Conservation (phyloP, 2,888 invertebrate species). For the Margaritifera margaritifera region DNA sequence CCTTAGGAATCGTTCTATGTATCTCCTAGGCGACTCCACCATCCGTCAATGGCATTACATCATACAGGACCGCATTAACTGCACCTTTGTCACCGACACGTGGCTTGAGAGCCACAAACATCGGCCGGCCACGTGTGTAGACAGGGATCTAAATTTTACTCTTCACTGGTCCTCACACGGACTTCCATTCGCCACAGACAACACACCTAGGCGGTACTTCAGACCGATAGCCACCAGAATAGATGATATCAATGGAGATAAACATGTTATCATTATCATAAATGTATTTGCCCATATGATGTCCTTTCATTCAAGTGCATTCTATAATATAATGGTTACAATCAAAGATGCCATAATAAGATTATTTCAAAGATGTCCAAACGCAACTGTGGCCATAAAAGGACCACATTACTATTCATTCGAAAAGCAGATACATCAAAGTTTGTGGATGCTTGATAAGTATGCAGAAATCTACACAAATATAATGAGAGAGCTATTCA, state of each 20-base stretch:
- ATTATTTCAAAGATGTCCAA: constrained; percentile 14
- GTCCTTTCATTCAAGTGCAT: constrained; percentile 26
- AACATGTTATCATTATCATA: constrained; percentile 11
- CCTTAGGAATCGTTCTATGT: constrained; percentile 13
- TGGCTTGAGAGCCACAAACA: constrained; percentile 25
- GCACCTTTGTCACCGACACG: constrained; percentile 22
- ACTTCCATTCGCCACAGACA: constrained; percentile 30
- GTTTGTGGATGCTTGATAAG: constrained; percentile 33
- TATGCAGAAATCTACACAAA: constrained; percentile 26
- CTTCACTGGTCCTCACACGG: constrained; percentile 20
- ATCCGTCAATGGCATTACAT: constrained; percentile 19
- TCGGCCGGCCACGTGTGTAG: constrained; percentile 18
- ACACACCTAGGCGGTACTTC: constrained; percentile 24
- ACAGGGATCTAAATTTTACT: constrained; percentile 17
- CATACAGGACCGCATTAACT: constrained; percentile 14
- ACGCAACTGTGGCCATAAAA: constrained; percentile 24
- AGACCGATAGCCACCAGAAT: constrained; percentile 20
- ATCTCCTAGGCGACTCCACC: constrained; percentile 28
- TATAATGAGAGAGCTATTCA: constrained; percentile 20
- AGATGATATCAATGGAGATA: constrained; percentile 14
- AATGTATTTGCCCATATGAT: constrained; percentile 23
- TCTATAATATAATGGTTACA: constrained; percentile 15
- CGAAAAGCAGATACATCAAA: constrained; percentile 17
- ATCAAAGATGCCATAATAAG: constrained; percentile 12
- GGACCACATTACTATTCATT: constrained; percentile 32